phyloP scores from a whole-genome alignment of 2,113 vertebrate species.

The Callocephalon fimbriatum region DNA sequence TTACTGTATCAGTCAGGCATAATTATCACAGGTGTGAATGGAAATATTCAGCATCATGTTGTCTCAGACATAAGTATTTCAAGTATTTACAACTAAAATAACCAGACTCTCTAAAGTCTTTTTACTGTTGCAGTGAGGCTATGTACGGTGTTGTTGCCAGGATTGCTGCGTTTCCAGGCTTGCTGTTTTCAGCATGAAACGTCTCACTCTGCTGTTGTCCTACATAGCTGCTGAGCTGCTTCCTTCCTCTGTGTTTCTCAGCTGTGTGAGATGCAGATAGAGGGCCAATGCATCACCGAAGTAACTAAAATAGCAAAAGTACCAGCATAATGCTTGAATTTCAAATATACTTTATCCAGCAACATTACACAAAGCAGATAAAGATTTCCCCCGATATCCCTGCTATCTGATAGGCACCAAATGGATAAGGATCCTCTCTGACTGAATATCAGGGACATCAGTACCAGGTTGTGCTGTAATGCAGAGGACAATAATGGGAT shows the following conservation, averaged over 20 bases:
- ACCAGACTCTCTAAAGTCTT: rapidly evolving
- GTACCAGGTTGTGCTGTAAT: not conserved
- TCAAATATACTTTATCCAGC: not conserved
- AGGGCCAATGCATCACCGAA: not conserved
- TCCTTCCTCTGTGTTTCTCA: not conserved
- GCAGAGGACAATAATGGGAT: not conserved
- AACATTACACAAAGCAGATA: not conserved
- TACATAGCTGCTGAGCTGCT: not conserved
- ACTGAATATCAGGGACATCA: not conserved
- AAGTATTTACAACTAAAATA: not conserved
- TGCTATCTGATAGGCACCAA: not conserved
- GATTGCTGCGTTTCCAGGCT: not conserved
- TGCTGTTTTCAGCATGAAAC: rapidly evolving
- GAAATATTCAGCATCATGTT: not conserved
- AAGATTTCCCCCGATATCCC: not conserved
- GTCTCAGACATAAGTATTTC: not conserved
- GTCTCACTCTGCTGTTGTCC: not conserved
- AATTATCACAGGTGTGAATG: not conserved
- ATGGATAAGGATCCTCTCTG: not conserved
- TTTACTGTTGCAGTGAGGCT: not conserved
- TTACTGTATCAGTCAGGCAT: not conserved
- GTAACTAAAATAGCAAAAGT: not conserved
- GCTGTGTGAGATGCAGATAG: not conserved
- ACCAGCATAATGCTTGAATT: not conserved
- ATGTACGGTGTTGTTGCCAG: not conserved